Conservation (phyloP, 2,113 vertebrate genomes). For the Leptobrachium leishanense region DNA sequence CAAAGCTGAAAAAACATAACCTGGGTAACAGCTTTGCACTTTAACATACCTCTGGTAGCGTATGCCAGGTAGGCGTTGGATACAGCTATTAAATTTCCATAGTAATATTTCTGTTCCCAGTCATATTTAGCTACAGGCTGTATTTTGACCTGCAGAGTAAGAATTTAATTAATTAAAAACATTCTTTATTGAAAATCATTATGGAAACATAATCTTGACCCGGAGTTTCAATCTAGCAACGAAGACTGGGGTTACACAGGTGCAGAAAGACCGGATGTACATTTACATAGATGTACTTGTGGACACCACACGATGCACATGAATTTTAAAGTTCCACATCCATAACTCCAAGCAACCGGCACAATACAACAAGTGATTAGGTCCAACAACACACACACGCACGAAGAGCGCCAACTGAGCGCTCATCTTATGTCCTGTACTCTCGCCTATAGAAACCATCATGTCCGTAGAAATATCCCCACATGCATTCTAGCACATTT, state of each 20-base stretch:
- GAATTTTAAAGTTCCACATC: too few species aligned
- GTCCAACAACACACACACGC: too few species aligned
- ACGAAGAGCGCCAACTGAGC: too few species aligned
- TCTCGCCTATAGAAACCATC: too few species aligned
- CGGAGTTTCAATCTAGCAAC: neutral
- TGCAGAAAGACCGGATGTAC: neutral
- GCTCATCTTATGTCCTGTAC: too few species aligned
- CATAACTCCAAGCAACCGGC: too few species aligned
- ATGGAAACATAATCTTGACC: too few species aligned
- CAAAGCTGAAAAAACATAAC: neutral
- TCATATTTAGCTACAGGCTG: slow-evolving; percentile 96
- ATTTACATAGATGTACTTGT: neutral
- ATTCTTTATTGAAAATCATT: neutral
- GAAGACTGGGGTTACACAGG: neutral
- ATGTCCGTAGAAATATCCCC: too few species aligned
- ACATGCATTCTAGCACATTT: too few species aligned
- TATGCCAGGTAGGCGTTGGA: slow-evolving; percentile 95
- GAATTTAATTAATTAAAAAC: neutral
- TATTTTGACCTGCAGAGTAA: slow-evolving; percentile 87
- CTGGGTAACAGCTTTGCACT: neutral
- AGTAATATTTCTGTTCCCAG: slow-evolving; percentile 98
- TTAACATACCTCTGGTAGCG: slow-evolving; percentile 86
- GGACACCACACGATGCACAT: neutral
- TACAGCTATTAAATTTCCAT: slow-evolving; percentile 93
- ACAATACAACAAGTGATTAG: too few species aligned